These are phyloP conservation scores for Apamea anceps DNA, from an alignment of 2,888 invertebrate species.

Conservation along the genomic window DNA sequence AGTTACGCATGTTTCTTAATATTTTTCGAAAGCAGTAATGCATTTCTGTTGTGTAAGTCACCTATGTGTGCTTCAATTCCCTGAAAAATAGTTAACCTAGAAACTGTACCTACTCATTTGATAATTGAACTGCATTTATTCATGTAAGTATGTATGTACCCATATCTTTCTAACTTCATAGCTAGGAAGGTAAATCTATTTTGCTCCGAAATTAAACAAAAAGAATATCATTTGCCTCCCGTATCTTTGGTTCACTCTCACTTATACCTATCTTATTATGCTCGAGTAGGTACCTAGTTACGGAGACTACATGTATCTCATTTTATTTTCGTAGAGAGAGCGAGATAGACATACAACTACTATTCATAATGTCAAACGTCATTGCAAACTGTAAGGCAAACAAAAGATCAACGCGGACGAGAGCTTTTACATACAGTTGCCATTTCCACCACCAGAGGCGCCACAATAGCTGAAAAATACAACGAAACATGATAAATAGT, in stretches of 20 bases:
- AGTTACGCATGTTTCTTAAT: not conserved
- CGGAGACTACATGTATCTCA: slow-evolving; percentile 58
- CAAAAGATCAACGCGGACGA: slow-evolving; percentile 63
- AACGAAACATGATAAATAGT: slow-evolving; percentile 63
- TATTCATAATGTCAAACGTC: slow-evolving; percentile 71
- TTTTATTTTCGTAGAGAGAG: slow-evolving; percentile 62
- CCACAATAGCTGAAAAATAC: slow-evolving; percentile 56
- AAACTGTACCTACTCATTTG: not conserved
- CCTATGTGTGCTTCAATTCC: not conserved
- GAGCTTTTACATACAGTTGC: slow-evolving; percentile 69
- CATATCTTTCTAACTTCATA: not conserved
- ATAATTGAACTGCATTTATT: not conserved
- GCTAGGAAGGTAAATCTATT: not conserved
- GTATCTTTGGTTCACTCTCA: slow-evolving; percentile 39
- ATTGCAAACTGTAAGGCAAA: slow-evolving; percentile 65
- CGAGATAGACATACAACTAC: slow-evolving; percentile 61
- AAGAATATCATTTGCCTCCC: slow-evolving; percentile 15
- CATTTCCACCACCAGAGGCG: slow-evolving; percentile 73
- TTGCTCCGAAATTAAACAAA: slow-evolving; percentile 10
- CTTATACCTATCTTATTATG: slow-evolving; percentile 46
- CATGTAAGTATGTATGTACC: no score
- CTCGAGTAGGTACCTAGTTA: slow-evolving; percentile 51
- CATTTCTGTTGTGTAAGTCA: not conserved
- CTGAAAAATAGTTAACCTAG: not conserved
- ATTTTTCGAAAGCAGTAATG: not conserved